Evolutionary conservation across 2,797 vertebrate genomes (phyloP), one percentile per base, ranked within the genome.

Genomic region (Pampus argenteus): DNA sequence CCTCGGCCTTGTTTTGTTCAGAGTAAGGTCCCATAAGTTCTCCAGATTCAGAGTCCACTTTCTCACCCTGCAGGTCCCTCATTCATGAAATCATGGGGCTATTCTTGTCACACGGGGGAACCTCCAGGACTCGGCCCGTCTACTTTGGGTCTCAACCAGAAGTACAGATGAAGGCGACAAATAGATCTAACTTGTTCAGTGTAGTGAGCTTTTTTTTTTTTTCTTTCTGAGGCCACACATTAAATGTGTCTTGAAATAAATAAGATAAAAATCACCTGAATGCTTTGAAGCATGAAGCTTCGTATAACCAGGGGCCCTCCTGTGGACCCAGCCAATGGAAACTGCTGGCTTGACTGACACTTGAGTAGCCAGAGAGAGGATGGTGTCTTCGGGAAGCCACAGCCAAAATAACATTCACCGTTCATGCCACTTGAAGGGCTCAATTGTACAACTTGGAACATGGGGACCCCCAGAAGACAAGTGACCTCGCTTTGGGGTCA

Each of bases 331-430:
- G 85, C 75, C 81, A 90, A 71, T 90, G 86, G 91, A 94, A 93
- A 93, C 62, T 91, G 83, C 90, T 92, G 81, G 85, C 85, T 85
- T 87, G 79, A 87, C 90, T 91, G 92, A 90, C 90, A 94, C 84
- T 63, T 82, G 92, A 94, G 92, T 71, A 86, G 82, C 75, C 75
- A 70, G 76, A 71, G 76, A 71, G 85, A 83, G 75, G 80, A 86
- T 70, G 72, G 76, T 31, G 76, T 87, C 86, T 84, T 87, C 76
- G 83, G 79, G 82, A 90, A 87, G 83, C 74, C 66, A 17, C 66
- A 48, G 86, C 89, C 90, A 90, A 93, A 92, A 93, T 91, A 91
- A 89, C 80, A 87, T 76, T 79, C 72, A 78, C 74, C 42, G 48
- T 86, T 83, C 71, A 57, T 52, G 81, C 72, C 69, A 60, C 69